Evolutionary conservation across 1,140 invertebrate species (phyloP), one percentile per base, ranked within the genome.

Genomic region (Trachelipus rathkii): DNA sequence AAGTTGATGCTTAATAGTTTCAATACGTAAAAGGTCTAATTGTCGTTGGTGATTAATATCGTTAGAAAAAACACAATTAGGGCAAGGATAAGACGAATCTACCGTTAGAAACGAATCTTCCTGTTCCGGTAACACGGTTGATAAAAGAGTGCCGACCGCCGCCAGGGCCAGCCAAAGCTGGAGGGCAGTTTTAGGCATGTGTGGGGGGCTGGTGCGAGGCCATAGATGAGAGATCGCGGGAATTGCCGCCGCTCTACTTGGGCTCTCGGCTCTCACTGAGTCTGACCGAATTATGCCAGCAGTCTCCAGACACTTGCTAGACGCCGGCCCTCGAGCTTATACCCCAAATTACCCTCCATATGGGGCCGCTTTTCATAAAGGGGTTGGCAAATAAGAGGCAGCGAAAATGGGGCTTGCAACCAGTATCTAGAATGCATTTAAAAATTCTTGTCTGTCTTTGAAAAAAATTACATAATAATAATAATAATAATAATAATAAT

Each of bases 1-100:
- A 78, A 93, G 92, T 84, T 92, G 91, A 69, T 89, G 88, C 83
- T 92, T 92, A 81, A 93, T 92, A 1, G 90, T 90, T 82, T 92
- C 91, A 44, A 93, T 84, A 70, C 91, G 86, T 24, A 91, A 84
- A 23, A 87, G 86, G 79, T 92, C 90, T 8, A 82, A 78, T 60
- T 75, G 74, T 19, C 73, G 68, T 19, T 76, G 80, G 73, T 83
- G 69, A 73, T 78, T 45, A 71, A 73, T 78, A 33, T 67, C 72
- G 19, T 71, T 71, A 50, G 78, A 69, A 69, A 78, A 77, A 68
- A 72, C 50, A 77, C 80, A 81, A 60, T 81, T 76, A 68, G 80
- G 80, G 73, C 80, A 81, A 53, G 77, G 76, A 50, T 44, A 73
- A 50, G 74, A n/a, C n/a, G n/a, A 43, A 60, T 80, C 77, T n/a